A percentile compares a stretch with the other conserved stretches of the same genome.
Conservation (phyloP, 2,888 invertebrate species). For the Cryptophagus acutangulus region DNA sequence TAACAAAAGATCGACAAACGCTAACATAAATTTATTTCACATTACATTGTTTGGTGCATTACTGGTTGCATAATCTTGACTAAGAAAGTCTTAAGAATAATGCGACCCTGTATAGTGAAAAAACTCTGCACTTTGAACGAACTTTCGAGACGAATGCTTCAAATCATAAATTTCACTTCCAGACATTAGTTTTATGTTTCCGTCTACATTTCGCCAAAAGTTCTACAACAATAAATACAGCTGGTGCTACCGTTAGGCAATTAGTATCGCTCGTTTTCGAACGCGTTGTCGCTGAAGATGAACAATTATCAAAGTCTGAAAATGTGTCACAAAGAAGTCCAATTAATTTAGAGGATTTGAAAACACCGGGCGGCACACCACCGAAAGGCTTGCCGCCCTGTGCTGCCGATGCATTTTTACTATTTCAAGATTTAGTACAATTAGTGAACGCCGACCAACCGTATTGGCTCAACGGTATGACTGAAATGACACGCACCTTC, state of each 20-base stretch:
- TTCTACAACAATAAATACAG: slow-evolving; percentile 92
- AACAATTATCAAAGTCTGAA: slow-evolving; percentile 43
- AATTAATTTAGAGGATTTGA: slow-evolving; percentile 73
- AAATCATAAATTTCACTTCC: slow-evolving; percentile 29
- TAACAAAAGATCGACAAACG: too few species aligned
- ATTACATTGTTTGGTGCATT: too few species aligned
- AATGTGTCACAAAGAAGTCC: slow-evolving; percentile 42
- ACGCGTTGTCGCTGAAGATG: slow-evolving; percentile 71
- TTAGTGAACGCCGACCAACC: slow-evolving; percentile 95
- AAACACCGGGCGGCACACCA: slow-evolving; percentile 68
- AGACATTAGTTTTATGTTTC: slow-evolving; percentile 93
- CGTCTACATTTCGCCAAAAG: slow-evolving; percentile 94
- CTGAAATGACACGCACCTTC: slow-evolving; percentile 96
- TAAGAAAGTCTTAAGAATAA: too few species aligned
- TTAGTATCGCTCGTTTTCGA: slow-evolving; percentile 90
- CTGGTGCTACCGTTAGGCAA: slow-evolving; percentile 95
- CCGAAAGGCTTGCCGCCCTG: slow-evolving; percentile 78
- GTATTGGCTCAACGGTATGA: slow-evolving; percentile 91
- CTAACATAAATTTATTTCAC: too few species aligned
- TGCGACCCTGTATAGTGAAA: too few species aligned
- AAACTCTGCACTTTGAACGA: too few species aligned
- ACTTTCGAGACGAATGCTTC: background rate
- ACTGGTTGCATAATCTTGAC: background rate
- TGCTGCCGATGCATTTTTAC: slow-evolving; percentile 89
- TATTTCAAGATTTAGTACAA: slow-evolving; percentile 96